Evolutionary conservation across 2,888 invertebrate species (phyloP), one percentile per base, ranked within the genome.

Genomic region (Cyclophora albipunctata): DNA sequence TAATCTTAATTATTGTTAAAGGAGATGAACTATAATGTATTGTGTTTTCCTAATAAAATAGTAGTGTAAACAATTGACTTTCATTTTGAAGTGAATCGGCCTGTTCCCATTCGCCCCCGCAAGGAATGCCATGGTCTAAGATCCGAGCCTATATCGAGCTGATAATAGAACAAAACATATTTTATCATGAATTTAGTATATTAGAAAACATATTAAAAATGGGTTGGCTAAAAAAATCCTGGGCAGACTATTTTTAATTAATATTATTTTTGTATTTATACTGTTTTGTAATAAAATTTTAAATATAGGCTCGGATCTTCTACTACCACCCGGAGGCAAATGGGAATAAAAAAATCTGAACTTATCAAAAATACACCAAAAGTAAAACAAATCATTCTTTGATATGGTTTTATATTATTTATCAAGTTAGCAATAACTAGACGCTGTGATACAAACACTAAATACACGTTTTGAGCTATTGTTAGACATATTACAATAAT

Each of bases 1-100:
- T 75, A 67, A 72, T 78, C 47, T 71, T 78, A 73, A 75, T 81
- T 71, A 77, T 84, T 84, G 81, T 85, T 84, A 81, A 68, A 75
- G 78, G 75, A 78, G 65, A 81, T 81, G 67, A 78, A 80, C 59
- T 81, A 79, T 80, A 76, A 81, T 81, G 84, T 81, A 85, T 80
- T 83, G 84, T 84, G 84, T 86, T 85, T 85, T 84, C 81, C 77
- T 86, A 84, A 85, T 86, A 84, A 82, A 85, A 73, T 73, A 62
- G 82, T 84, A 84, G 84, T 72, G 70, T 77, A 80, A 67, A 64
- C 40, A 70, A 58, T 66, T 67, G 75, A 35, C 67, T 84, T 82
- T 84, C 54, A 78, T 77, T 83, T 69, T 42, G 43, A 20, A 4
- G n/a, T 42, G 4, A 20, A 20, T 20, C 20, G 20, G 20, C 20